Evolutionary conservation across 2,888 invertebrate species (phyloP), one percentile per base, ranked within the genome.

Genomic region (Napeogenes sylphis): DNA sequence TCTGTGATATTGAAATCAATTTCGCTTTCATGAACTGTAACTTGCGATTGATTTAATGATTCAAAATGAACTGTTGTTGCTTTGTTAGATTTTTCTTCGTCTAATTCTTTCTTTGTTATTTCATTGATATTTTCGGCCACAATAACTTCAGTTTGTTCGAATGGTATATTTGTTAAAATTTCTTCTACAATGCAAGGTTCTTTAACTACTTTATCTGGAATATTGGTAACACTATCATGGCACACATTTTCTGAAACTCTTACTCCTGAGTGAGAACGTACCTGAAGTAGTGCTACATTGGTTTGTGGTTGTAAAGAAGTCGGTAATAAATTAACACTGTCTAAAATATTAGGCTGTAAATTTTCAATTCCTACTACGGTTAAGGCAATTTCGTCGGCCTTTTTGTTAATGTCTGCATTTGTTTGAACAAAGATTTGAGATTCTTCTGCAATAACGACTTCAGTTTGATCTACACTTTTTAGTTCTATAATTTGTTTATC

Each of bases 171-270:
- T 73, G 81, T 81, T 59, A 80, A 63, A 33, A 87, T n/a, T 38
- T 81, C 71, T 67, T 90, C 74, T 14, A 76, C 79, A 0, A 91
- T 87, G 55, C 77, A 79, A 75, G 90, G 90, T 55, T 76, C 72
- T 57, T 78, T 75, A n/a, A 87, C 85, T 68, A 79, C 80, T 35
- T 81, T 70, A 6, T 80, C 75, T 61, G 70, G 70, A 35, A 92
- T 85, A 62, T 81, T 68, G 55, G 82, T 82, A 71, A 91, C 84
- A 66, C 82, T 82, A 71, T 92, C 92, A 4, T 89, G 87, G 35
- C 75, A 61, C 21, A 81, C 54, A 62, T 81, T 79, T 77, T 88
- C 83, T 30, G 73, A 72, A 10, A 83, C 77, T 38, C 72, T 72
- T 66, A 77, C 85, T 53, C 79, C 81, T 68, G 80, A 79, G 63